Conservation (phyloP, 2,113 vertebrate species). For the Oncorhynchus gorbuscha region DNA sequence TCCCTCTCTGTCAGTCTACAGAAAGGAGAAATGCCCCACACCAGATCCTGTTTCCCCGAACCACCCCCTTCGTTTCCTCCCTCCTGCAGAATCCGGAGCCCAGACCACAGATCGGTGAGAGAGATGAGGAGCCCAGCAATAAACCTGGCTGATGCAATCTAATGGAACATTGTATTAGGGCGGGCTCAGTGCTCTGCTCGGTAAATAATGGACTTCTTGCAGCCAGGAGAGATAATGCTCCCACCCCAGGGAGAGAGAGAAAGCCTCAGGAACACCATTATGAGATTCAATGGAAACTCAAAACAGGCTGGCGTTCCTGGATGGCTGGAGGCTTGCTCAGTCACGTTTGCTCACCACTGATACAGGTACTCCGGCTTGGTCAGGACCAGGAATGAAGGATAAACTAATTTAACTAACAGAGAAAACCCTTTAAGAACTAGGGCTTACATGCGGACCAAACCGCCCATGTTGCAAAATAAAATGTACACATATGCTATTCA, state of each 20-base stretch:
- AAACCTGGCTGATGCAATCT: conserved; percentile 64
- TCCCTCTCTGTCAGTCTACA: too few species aligned
- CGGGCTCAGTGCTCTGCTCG: conserved; percentile 35
- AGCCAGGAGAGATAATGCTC: conserved; percentile 49
- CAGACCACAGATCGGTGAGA: conserved; percentile 10
- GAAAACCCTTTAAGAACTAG: background rate
- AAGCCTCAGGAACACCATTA: background rate
- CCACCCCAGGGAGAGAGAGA: conserved; percentile 16
- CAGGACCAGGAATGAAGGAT: background rate
- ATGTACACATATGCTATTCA: background rate
- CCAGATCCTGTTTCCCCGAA: too few species aligned
- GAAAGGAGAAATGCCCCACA: too few species aligned
- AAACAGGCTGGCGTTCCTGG: conserved; percentile 16
- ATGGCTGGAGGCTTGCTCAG: conserved; percentile 7
- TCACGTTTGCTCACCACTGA: background rate
- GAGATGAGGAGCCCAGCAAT: conserved; percentile 21
- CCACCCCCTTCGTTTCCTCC: too few species aligned
- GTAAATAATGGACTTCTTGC: conserved; percentile 56
- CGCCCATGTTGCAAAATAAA: background rate
- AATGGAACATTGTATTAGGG: conserved; percentile 55
- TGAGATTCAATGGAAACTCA: background rate
- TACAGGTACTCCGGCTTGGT: background rate
- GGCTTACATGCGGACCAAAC: background rate
- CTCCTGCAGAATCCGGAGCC: too few species aligned
- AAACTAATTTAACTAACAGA: background rate